Evolutionary conservation across 2,888 invertebrate genomes (phyloP), one percentile per base, ranked within the genome.

Genomic region (Neuroscelio doddi): DNA sequence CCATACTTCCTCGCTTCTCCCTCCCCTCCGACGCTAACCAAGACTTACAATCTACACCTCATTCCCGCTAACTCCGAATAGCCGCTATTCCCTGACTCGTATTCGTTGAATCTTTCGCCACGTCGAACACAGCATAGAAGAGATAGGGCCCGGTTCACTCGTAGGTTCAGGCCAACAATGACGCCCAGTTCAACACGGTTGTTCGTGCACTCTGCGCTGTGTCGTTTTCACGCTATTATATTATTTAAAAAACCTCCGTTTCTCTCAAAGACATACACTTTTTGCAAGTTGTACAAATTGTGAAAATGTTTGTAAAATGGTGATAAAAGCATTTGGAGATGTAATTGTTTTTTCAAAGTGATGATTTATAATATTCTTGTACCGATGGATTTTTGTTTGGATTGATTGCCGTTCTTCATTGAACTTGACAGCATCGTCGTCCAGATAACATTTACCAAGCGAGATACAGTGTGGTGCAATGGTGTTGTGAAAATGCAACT

Each of bases 161-260:
- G 38, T 51, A 52, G 42, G 57, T 49, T 58, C 36, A 71, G 65
- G 69, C 72, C 76, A 76, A 81, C 82, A 82, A 82, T 83, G 80
- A 83, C 80, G 82, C 81, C 80, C 82, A 82, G 83, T 82, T 76
- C 68, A 75, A 73, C 78, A 70, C 80, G 78, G 70, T 68, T 67
- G 69, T 68, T 75, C 80, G 77, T 62, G 68, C n/a, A n/a, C n/a
- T n/a, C 72, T 65, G 39, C 29, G 41, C 16, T 34, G 49, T 12
- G 61, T 34, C 41, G 32, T 36, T 34, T 10, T 2, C 21, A 5
- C 21, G 21, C 21, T 21, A 5, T 21, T 21, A 5, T 21, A 21
- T 21, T 21, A 5, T 21, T 21, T 2, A 2, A 5, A 5, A 21
- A 21, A 21, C n/a, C n/a, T n/a, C n/a, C n/a, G n/a, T n/a, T n/a